Evolutionary conservation across 2,797 vertebrate species (phyloP).

Genomic region (Austrolebias charrua): DNA sequence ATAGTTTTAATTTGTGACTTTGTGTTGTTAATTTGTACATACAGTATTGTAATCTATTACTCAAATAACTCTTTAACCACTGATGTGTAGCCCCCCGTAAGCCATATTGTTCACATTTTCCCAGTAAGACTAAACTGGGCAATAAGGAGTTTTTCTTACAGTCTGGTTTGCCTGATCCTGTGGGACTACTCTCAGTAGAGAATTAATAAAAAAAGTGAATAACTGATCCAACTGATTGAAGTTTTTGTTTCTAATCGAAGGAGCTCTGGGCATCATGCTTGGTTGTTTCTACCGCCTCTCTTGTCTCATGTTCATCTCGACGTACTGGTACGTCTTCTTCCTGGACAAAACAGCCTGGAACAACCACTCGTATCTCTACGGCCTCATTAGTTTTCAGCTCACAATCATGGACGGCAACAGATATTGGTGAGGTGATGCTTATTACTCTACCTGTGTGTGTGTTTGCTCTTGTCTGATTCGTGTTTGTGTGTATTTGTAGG

Average conservation of each 20-base stretch:
- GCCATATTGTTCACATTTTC: too few relatives aligned
- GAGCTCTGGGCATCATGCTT: conserved; percentile 89
- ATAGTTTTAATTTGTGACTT: too few relatives aligned
- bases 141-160: too few relatives aligned
- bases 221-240: neutral
- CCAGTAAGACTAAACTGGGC: too few relatives aligned
- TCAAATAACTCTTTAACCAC: too few relatives aligned
- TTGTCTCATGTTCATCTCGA: conserved; percentile 88
- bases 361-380: conserved; percentile 97
- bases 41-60: too few relatives aligned
- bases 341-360: conserved; percentile 97
- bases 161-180: too few relatives aligned
- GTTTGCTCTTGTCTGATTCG: neutral
- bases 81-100: too few relatives aligned
- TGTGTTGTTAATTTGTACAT: too few relatives aligned
- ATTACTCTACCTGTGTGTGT: neutral
- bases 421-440: conserved; percentile 83
- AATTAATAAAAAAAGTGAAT: too few relatives aligned
- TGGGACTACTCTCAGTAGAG: neutral
- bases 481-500: conserved; percentile 67
- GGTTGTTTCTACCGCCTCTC: conserved; percentile 91
- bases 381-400: conserved; percentile 92
- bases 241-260: conserved; percentile 65
- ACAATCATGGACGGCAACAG: conserved; percentile 87
- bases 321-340: conserved; percentile 95